Conservation (phyloP, 2,113 vertebrate genomes). For the Romanogobio albipinnatus region DNA sequence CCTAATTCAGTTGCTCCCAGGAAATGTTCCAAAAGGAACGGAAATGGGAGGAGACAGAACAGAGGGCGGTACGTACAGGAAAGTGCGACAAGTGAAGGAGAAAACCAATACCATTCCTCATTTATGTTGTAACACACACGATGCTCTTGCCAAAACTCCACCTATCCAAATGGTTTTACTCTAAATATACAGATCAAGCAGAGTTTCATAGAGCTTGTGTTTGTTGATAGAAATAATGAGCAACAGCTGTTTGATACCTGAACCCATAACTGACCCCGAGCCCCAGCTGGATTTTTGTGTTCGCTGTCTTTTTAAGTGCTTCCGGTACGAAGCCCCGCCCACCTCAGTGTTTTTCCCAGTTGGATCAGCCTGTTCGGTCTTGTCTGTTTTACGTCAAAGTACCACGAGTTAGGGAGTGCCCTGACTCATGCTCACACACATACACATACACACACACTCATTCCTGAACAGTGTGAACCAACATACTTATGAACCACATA, state of each 20-base stretch:
- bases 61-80: constrained; percentile 28
- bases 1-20: constrained; percentile 55
- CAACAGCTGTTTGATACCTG: background rate
- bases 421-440: constrained; percentile 70
- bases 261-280: background rate
- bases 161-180: background rate
- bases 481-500: constrained; percentile 56
- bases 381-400: constrained; percentile 73
- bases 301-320: constrained; percentile 58
- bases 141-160: background rate
- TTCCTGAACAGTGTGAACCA: constrained; percentile 68
- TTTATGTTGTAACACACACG: background rate
- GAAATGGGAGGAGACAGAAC: constrained; percentile 26
- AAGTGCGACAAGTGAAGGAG: background rate
- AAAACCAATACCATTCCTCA: constrained; percentile 6
- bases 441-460: constrained; percentile 48
- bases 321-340: constrained; percentile 64
- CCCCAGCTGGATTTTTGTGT: background rate
- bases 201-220: background rate
- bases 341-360: constrained; percentile 61
- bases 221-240: background rate
- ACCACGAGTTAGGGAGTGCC: constrained; percentile 66
- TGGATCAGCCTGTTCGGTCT: constrained; percentile 65
- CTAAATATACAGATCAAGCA: background rate
- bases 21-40: constrained; percentile 53